A percentile compares a stretch with the other conserved stretches of the same genome.
These are phyloP conservation scores for Scylla paramamosain DNA, from an alignment of 1,140 invertebrate genomes.

Conservation along the genomic window DNA sequence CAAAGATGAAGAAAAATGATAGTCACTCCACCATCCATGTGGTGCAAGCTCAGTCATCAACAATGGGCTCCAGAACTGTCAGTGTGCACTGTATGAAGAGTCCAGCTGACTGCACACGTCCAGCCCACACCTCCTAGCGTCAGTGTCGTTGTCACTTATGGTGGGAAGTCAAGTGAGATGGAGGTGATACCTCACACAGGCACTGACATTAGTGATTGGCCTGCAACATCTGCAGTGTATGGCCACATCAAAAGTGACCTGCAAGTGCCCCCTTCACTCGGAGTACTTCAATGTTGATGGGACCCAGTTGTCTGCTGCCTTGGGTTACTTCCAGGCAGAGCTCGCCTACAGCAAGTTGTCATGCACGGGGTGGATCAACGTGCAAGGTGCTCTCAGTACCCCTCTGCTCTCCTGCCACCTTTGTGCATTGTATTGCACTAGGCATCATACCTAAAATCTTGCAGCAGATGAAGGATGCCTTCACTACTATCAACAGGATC, in stretches of 20 bases:
- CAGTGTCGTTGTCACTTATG: not conserved
- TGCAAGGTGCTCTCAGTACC: no score
- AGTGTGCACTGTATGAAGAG: not conserved
- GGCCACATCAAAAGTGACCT: not conserved
- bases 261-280: no score
- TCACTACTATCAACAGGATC: not conserved
- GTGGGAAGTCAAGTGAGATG: not conserved
- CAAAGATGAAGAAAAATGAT: not conserved
- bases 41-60: not conserved
- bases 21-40: not conserved
- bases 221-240: not conserved
- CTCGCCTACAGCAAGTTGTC: not conserved
- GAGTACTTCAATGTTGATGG: not conserved
- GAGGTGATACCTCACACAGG: constrained; percentile 25
- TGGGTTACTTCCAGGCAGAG: not conserved
- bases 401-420: not conserved
- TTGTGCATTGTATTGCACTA: not conserved
- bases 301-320: not conserved
- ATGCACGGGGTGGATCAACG: not conserved
- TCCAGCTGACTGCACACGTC: not conserved
- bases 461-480: not conserved
- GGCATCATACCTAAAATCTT: not conserved
- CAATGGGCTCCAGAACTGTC: no score
- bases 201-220: no score
- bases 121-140: not conserved